phyloP scores from a whole-genome alignment of 2,888 invertebrate genomes.

The Geotrupes spiniger region DNA sequence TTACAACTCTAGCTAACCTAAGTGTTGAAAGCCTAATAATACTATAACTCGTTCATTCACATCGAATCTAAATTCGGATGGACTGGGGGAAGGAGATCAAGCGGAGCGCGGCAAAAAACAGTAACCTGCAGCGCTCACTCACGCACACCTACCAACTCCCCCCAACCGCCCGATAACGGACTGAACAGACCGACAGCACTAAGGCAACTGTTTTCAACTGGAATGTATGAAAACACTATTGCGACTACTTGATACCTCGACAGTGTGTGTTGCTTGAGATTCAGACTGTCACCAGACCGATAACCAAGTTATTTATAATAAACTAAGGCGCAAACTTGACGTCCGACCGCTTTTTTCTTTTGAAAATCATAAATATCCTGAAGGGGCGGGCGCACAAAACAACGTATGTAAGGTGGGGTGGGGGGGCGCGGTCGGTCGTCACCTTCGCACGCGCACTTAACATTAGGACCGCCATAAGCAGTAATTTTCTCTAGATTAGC shows the following conservation, averaged over 20 bases:
- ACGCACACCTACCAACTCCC: slow-evolving; percentile 18
- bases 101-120: slow-evolving; percentile 31
- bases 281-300: slow-evolving; percentile 37
- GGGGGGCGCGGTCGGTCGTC: slow-evolving; percentile 11
- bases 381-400: not conserved
- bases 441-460: slow-evolving; percentile 23
- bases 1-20: slow-evolving; percentile 53
- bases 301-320: slow-evolving; percentile 16
- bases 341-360: not conserved
- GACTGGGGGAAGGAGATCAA: slow-evolving; percentile 13
- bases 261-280: slow-evolving; percentile 33
- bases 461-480: slow-evolving; percentile 33
- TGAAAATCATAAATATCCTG: not conserved
- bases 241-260: slow-evolving; percentile 36
- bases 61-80: slow-evolving; percentile 34
- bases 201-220: slow-evolving; percentile 52
- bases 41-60: slow-evolving; percentile 45
- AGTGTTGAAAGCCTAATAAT: slow-evolving; percentile 52
- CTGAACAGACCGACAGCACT: slow-evolving; percentile 44
- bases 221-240: slow-evolving; percentile 51
- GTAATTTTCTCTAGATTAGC: slow-evolving; percentile 46
- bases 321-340: slow-evolving; percentile 16
- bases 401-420: no score
- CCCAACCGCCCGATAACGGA: slow-evolving; percentile 22
- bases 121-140: slow-evolving; percentile 30